Conservation (phyloP, 2,888 invertebrate species). For the Baccha elongata region DNA sequence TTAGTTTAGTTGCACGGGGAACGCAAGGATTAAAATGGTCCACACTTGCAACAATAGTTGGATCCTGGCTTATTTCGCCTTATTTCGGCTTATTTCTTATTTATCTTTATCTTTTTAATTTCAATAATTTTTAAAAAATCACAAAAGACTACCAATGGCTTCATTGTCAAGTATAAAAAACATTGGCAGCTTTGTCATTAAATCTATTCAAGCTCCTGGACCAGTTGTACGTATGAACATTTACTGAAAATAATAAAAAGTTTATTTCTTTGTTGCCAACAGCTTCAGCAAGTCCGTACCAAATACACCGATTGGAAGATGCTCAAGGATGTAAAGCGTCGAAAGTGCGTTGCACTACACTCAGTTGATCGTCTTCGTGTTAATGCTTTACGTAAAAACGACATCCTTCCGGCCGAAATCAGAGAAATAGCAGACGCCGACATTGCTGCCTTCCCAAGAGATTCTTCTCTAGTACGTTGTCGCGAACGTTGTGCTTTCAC, state of each 20-base stretch:
- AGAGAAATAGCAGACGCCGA: slow-evolving; percentile 90
- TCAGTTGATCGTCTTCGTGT: slow-evolving; percentile 90
- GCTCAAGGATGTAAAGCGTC: slow-evolving; percentile 92
- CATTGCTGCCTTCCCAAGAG: slow-evolving; percentile 89
- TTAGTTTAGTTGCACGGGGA: too few species aligned
- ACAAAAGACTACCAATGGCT: slow-evolving; percentile 75
- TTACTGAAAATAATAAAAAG: not conserved
- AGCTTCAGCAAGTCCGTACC: slow-evolving; percentile 88
- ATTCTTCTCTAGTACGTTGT: slow-evolving; percentile 86
- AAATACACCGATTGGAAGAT: slow-evolving; percentile 93
- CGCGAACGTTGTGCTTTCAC: slow-evolving; percentile 93
- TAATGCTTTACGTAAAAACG: slow-evolving; percentile 92
- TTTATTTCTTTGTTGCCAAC: slow-evolving; percentile 63
- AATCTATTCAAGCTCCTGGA: slow-evolving; percentile 78
- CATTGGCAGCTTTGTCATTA: slow-evolving; percentile 76
- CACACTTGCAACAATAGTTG: too few species aligned
- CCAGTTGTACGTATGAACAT: slow-evolving; percentile 76
- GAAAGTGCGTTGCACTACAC: slow-evolving; percentile 89
- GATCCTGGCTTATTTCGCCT: too few species aligned
- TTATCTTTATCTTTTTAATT: not conserved
- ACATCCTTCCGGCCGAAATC: slow-evolving; percentile 91
- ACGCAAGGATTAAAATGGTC: too few species aligned
- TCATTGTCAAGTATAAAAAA: slow-evolving; percentile 74
- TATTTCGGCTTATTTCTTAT: too few species aligned
- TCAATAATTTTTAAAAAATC: slow-evolving; percentile 1